Evolutionary conservation across 2,797 vertebrate genomes (phyloP).

Genomic region (Diglossa cyanea): DNA sequence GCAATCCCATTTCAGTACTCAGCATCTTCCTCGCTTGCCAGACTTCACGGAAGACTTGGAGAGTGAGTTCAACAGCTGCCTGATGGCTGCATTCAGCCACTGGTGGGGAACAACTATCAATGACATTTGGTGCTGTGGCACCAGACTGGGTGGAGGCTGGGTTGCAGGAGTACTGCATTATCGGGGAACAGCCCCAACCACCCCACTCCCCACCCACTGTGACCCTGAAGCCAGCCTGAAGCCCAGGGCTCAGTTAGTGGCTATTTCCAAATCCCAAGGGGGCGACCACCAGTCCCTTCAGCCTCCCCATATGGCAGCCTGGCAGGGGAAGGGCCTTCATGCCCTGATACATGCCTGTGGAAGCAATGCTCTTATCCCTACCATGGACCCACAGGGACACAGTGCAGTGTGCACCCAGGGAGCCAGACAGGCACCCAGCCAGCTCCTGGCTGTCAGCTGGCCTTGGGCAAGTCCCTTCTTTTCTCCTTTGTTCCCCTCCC

Average conservation of each 20-base stretch:
- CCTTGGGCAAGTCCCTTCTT: background rate
- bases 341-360: background rate
- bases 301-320: fast-evolving
- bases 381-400: fast-evolving
- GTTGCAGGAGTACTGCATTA: background rate
- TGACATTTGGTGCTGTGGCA: background rate
- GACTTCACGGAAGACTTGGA: background rate
- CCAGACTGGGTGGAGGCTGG: background rate
- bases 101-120: fast-evolving
- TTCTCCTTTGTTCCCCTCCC: background rate
- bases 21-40: background rate
- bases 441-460: background rate
- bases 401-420: fast-evolving
- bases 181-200: background rate
- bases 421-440: background rate
- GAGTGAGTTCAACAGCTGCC: background rate
- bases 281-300: background rate
- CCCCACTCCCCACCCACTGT: background rate
- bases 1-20: background rate
- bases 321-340: background rate
- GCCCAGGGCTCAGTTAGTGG: background rate
- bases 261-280: background rate
- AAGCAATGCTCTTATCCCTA: background rate
- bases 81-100: background rate
- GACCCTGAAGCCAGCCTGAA: background rate